A percentile compares a stretch with the other conserved stretches of the same genome.
Evolutionary conservation across 2,888 invertebrate genomes (phyloP).

Genomic region (Calameuta pallipes): DNA sequence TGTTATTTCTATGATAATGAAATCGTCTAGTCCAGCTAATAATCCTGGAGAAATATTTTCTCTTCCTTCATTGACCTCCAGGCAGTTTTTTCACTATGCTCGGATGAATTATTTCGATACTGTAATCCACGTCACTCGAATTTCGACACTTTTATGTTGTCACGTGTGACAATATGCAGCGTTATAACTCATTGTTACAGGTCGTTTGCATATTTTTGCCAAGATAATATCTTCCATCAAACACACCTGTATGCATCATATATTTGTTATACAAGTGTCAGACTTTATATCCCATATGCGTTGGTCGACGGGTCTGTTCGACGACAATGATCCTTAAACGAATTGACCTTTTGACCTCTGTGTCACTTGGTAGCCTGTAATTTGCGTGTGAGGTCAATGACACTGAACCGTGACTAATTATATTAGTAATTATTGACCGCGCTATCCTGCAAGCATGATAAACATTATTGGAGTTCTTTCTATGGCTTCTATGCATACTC

Average conservation of each 20-base stretch:
- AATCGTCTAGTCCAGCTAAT: not conserved
- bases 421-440: too few species aligned
- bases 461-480: too few species aligned
- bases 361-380: too few species aligned
- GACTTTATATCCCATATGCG: not conserved
- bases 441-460: too few species aligned
- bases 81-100: not conserved
- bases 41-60: not conserved
- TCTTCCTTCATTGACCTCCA: not conserved
- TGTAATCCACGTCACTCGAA: too few species aligned
- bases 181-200: slow-evolving; percentile 23
- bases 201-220: slow-evolving; percentile 14
- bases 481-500: too few species aligned
- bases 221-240: not conserved
- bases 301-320: too few species aligned
- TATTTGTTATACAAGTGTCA: not conserved
- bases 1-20: not conserved
- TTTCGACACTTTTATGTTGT: not conserved
- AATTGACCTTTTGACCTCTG: too few species aligned
- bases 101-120: too few species aligned
- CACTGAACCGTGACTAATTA: too few species aligned
- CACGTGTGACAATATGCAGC: not conserved
- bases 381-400: too few species aligned
- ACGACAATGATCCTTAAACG: too few species aligned
- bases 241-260: not conserved